Conservation (phyloP, 2,888 invertebrate genomes). For the Zele albiditarsus region DNA sequence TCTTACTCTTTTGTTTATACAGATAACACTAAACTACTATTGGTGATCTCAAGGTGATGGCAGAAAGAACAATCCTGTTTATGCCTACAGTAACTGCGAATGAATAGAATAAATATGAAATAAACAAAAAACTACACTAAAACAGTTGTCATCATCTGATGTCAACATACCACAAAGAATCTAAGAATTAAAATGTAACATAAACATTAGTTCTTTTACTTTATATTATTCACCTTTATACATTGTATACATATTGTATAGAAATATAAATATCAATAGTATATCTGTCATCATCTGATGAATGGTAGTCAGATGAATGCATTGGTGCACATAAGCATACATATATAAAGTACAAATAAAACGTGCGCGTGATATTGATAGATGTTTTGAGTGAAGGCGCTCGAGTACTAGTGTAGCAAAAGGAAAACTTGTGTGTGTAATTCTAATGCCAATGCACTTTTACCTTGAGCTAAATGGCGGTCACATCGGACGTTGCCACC, state of each 20-base stretch:
- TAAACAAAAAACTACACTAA: too few relatives aligned
- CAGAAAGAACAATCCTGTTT: too few relatives aligned
- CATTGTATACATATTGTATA: background rate
- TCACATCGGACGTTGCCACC: conserved; percentile 62
- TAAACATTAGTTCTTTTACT: too few relatives aligned
- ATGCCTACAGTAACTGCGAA: too few relatives aligned
- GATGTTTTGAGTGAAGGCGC: background rate
- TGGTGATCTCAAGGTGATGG: too few relatives aligned
- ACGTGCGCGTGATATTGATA: conserved; percentile 21
- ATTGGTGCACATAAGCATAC: conserved; percentile 37
- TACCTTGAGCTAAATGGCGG: conserved; percentile 65
- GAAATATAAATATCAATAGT: conserved; percentile 19
- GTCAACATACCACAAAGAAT: too few relatives aligned
- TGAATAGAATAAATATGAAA: too few relatives aligned
- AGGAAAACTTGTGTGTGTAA: conserved; percentile 57
- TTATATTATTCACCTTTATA: too few relatives aligned
- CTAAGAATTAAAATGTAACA: too few relatives aligned
- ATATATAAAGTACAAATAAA: conserved; percentile 14
- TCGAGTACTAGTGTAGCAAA: conserved; percentile 39
- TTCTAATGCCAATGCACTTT: conserved; percentile 63
- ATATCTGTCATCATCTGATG: conserved; percentile 11
- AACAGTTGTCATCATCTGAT: too few relatives aligned
- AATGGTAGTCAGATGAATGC: conserved; percentile 14
- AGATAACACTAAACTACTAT: too few relatives aligned
- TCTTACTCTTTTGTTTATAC: too few relatives aligned